Base-by-base conservation (phyloP, 2,888 invertebrate species). In the Baccha elongata region DNA sequence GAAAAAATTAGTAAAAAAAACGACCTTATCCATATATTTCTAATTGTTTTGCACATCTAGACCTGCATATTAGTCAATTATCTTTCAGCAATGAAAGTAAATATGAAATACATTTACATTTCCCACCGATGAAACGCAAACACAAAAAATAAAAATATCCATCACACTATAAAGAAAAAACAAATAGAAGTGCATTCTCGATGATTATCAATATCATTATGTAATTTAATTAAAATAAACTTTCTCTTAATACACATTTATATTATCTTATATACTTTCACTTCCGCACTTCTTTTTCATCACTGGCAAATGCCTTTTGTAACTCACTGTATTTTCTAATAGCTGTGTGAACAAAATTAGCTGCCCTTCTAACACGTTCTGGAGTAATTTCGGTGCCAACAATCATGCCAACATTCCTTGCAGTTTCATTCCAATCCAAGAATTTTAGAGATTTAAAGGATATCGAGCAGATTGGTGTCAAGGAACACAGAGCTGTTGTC, bases 401-500 rank as follows among this genome's bases (percentile, higher is more conserved):
- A 87, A 89, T 88, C 53, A 88, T 88, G 2, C 89, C 88, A 58
- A 90, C 86, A 72, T 81, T 78, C 13, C 88, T 87, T 2, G 88
- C 88, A 3, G 89, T 86, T 0, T 88, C 87, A 3, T 87, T 86
- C 3, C 87, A 86, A 11, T 87, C 85, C 10, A 91, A 76, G 32
- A 89, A 88, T 8, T 87, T 86, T 0, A 89, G 84, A n/a, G 89
- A 88, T 11, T 87, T 87, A 53, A 87, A 87, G 3, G 91, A 90
- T 67, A 93, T 91, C 10, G 91, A 91, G 85, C 94, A 94, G 62
- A 94, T 84, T 1, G 93, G 92, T 0, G 93, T 93, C 3, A 93
- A 87, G 4, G 92, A 91, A 86, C 94, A 94, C 0, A 94, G 86
- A 1, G 92, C 89, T 1, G 91, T 92, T 0, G 92, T 92, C 19